These are phyloP conservation scores for Hypselothyrea guttata DNA, from an alignment of 2,888 invertebrate genomes.

Conservation along the genomic window DNA sequence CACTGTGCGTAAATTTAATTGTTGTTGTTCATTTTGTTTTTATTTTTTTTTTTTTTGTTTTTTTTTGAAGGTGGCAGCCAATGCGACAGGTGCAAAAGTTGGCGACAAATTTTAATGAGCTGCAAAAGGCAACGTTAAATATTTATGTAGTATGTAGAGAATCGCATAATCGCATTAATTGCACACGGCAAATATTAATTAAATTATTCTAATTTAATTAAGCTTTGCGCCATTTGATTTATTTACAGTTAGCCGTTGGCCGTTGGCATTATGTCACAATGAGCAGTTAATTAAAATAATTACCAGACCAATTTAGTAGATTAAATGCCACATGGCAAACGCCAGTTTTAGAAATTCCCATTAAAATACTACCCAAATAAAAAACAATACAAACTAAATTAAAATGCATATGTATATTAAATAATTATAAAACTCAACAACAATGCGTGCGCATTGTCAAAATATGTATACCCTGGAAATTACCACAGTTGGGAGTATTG, in stretches of 20 bases:
- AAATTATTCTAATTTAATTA: constrained; percentile 4
- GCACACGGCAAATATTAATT: constrained; percentile 1
- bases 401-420: constrained; percentile 49
- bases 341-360: constrained; percentile 37
- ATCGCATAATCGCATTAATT: background rate
- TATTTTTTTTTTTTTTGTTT: background rate
- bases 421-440: constrained; percentile 44
- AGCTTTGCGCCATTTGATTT: background rate
- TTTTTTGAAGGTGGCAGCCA: constrained; percentile 66
- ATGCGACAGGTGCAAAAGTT: constrained; percentile 71
- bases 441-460: constrained; percentile 26
- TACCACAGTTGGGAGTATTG: too few relatives aligned
- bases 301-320: constrained; percentile 36
- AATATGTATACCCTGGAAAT: constrained; percentile 10
- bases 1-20: constrained; percentile 11
- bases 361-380: constrained; percentile 12
- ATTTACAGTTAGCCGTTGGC: background rate
- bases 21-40: too few relatives aligned
- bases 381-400: constrained; percentile 28
- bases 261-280: background rate
- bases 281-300: constrained; percentile 43
- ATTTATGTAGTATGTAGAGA: background rate
- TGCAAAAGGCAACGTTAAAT: constrained; percentile 60
- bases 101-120: constrained; percentile 76
- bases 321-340: constrained; percentile 62